A percentile compares a stretch with the other conserved stretches of the same genome.
Conservation (phyloP, 2,113 vertebrate genomes). For the Megaceryle maxima region DNA sequence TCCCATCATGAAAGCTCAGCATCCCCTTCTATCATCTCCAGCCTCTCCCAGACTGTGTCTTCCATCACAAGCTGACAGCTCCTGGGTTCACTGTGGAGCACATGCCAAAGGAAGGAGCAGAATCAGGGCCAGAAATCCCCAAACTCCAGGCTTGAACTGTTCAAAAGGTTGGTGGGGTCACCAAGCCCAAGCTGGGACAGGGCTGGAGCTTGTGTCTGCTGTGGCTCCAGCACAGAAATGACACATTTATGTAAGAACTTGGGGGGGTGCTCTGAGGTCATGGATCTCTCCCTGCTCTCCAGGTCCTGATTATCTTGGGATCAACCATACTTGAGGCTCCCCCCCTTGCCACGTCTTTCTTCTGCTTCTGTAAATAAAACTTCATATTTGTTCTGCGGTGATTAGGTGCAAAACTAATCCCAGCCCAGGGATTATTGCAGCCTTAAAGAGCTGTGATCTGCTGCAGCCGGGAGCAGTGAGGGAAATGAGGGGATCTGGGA, state of each 20-base stretch:
- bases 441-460: constrained; percentile 54
- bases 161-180: not conserved
- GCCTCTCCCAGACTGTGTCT: rapidly evolving
- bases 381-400: constrained; percentile 45
- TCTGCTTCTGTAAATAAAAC: constrained; percentile 63
- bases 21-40: not conserved
- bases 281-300: not conserved
- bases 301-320: constrained; percentile 48
- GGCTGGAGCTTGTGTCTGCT: not conserved
- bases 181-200: not conserved
- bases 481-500: constrained; percentile 41
- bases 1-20: not conserved
- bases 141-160: not conserved
- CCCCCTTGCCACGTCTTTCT: not conserved
- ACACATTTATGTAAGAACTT: not conserved
- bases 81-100: not conserved
- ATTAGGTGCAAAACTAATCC: constrained; percentile 70
- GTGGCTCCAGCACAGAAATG: not conserved
- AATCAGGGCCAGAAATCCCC: not conserved
- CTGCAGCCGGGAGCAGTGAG: not conserved
- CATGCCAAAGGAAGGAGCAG: not conserved
- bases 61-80: not conserved
- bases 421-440: constrained; percentile 54
- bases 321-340: not conserved
- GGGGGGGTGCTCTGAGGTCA: not conserved